These are phyloP conservation scores for Chorisops tibialis DNA, from an alignment of 2,888 invertebrate species.

Conservation along the genomic window DNA sequence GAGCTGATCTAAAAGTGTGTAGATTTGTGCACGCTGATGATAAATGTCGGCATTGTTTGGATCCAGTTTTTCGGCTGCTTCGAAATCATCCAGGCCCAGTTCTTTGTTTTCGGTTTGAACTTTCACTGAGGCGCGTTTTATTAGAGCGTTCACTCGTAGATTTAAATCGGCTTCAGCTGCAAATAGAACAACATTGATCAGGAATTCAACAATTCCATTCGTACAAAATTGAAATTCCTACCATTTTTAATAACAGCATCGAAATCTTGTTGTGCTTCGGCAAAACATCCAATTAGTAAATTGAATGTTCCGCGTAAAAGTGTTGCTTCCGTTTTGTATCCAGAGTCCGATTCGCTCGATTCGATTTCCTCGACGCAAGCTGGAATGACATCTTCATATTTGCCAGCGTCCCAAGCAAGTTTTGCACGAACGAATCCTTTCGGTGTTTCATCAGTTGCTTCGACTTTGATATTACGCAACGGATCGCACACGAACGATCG, in stretches of 20 bases:
- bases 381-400: slow-evolving; percentile 73
- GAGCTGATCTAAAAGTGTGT: slow-evolving; percentile 75
- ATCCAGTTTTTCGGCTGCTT: slow-evolving; percentile 70
- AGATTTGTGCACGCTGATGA: slow-evolving; percentile 88
- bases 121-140: slow-evolving; percentile 81
- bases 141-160: slow-evolving; percentile 77
- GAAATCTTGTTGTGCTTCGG: slow-evolving; percentile 69
- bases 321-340: slow-evolving; percentile 66
- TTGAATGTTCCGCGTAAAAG: slow-evolving; percentile 83
- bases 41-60: slow-evolving; percentile 84
- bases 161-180: slow-evolving; percentile 57
- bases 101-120: slow-evolving; percentile 75
- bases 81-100: slow-evolving; percentile 75
- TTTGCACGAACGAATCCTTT: slow-evolving; percentile 71
- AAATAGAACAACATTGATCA: too few species aligned
- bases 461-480: slow-evolving; percentile 58
- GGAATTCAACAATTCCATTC: too few species aligned
- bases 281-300: slow-evolving; percentile 72
- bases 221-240: slow-evolving; percentile 33
- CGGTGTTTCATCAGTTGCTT: slow-evolving; percentile 42
- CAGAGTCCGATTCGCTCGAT: slow-evolving; percentile 58
- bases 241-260: slow-evolving; percentile 64
- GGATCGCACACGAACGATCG: slow-evolving; percentile 86
- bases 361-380: slow-evolving; percentile 78
- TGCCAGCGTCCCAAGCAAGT: slow-evolving; percentile 63